These are phyloP conservation scores for Cephus runcator DNA, from an alignment of 2,888 invertebrate species.

Conservation along the genomic window DNA sequence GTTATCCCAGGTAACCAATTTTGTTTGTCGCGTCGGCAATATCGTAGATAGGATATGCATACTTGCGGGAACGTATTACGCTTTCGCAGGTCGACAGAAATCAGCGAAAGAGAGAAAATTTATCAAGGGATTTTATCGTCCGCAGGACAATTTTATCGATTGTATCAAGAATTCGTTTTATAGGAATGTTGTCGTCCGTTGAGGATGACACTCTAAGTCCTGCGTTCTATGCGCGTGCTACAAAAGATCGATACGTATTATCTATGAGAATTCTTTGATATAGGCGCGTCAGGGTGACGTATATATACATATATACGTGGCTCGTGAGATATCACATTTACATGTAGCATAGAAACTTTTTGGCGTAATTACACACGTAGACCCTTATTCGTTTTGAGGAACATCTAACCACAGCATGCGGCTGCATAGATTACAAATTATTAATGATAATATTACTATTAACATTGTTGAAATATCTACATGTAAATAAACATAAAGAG, in stretches of 20 bases:
- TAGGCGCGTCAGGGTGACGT: neutral
- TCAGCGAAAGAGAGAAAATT: no score
- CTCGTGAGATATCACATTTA: constrained; percentile 15
- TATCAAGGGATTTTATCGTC: no score
- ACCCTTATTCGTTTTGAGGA: constrained; percentile 40
- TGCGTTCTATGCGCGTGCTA: neutral
- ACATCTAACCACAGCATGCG: constrained; percentile 46
- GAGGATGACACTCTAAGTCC: neutral
- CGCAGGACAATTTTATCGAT: no score
- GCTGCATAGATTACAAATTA: constrained; percentile 47
- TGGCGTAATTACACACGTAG: constrained; percentile 47
- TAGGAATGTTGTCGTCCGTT: no score
- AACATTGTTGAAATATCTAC: constrained; percentile 58
- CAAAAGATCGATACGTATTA: neutral
- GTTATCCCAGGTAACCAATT: neutral
- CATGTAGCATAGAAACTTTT: constrained; percentile 30
- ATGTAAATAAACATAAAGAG: constrained; percentile 61
- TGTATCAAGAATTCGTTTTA: no score
- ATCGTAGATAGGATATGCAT: no score
- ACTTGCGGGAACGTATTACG: no score
- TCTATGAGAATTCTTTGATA: neutral
- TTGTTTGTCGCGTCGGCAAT: neutral
- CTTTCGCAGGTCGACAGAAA: no score
- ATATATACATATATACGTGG: constrained; percentile 17
- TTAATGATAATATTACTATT: constrained; percentile 49